A percentile compares a stretch with the other conserved stretches of the same genome.
phyloP scores from a whole-genome alignment of 2,113 vertebrate genomes.

The Halichoerus grypus region DNA sequence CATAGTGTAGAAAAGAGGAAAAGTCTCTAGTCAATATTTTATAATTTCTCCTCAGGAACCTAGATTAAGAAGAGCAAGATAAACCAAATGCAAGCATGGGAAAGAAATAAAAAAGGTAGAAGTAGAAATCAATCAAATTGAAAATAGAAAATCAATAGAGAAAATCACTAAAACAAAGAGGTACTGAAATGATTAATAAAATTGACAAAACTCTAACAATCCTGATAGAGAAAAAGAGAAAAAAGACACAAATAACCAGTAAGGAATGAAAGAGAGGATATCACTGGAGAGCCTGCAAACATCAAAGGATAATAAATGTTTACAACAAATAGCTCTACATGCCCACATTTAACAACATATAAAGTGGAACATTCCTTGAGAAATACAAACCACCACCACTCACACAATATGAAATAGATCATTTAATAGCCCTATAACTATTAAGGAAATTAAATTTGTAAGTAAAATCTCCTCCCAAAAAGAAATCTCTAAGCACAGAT shows the following conservation, averaged over 20 bases:
- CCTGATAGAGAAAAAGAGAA: not conserved
- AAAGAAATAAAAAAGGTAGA: not conserved
- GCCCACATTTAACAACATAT: not conserved
- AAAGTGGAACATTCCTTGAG: not conserved
- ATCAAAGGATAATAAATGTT: not conserved
- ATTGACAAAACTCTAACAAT: not conserved
- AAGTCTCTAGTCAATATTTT: not conserved
- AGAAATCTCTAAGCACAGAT: not conserved
- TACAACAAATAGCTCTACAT: not conserved
- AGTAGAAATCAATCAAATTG: not conserved
- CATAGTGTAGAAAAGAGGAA: not conserved
- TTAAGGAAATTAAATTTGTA: not conserved
- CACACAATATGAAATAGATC: not conserved
- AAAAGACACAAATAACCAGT: not conserved
- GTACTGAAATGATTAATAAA: not conserved
- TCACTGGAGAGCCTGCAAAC: not conserved
- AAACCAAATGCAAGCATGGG: not conserved
- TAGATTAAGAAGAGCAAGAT: not conserved
- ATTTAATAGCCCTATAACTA: not conserved
- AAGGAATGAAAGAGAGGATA: not conserved
- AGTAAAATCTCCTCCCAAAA: not conserved
- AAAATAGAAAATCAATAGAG: not conserved
- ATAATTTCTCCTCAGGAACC: not conserved
- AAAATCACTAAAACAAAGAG: not conserved
- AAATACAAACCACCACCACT: not conserved